phyloP scores from a whole-genome alignment of 2,797 vertebrate genomes.

The Tachyglossus aculeatus region DNA sequence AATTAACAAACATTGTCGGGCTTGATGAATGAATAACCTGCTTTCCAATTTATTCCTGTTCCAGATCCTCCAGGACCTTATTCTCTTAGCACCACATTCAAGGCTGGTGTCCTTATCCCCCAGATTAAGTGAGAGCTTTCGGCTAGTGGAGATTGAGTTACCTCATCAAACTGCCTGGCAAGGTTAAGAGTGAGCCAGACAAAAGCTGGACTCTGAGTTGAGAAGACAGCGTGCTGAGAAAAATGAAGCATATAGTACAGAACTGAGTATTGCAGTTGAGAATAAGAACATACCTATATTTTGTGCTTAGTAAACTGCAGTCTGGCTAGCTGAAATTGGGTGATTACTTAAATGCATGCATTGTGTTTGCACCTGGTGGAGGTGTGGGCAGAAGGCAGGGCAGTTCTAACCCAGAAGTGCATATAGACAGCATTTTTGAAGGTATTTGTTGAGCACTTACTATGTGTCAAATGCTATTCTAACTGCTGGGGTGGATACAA shows the following conservation, averaged over 20 bases:
- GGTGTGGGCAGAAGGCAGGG: no score
- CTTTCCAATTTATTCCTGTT: slow-evolving; percentile 31
- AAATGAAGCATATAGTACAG: not conserved
- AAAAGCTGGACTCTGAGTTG: slow-evolving; percentile 6
- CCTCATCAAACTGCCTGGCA: slow-evolving; percentile 15
- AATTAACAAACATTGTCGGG: no score
- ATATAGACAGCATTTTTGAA: no score
- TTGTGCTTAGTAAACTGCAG: not conserved
- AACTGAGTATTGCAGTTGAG: not conserved
- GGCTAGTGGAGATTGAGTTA: not conserved
- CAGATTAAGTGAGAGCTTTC: slow-evolving; percentile 27
- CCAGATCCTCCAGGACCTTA: not conserved
- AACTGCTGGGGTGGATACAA: no score
- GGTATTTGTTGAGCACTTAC: no score
- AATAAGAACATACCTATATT: slow-evolving; percentile 16
- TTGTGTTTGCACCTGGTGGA: no score
- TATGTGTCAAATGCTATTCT: no score
- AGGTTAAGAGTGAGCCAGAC: slow-evolving; percentile 9
- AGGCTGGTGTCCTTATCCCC: no score
- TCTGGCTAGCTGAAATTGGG: no score
- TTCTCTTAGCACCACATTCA: not conserved
- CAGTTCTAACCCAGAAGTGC: no score
- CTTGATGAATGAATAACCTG: no score
- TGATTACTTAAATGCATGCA: no score
- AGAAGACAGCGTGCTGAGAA: not conserved